Base-by-base conservation (phyloP, 2,113 vertebrate genomes). In the Dinomys branickii region DNA sequence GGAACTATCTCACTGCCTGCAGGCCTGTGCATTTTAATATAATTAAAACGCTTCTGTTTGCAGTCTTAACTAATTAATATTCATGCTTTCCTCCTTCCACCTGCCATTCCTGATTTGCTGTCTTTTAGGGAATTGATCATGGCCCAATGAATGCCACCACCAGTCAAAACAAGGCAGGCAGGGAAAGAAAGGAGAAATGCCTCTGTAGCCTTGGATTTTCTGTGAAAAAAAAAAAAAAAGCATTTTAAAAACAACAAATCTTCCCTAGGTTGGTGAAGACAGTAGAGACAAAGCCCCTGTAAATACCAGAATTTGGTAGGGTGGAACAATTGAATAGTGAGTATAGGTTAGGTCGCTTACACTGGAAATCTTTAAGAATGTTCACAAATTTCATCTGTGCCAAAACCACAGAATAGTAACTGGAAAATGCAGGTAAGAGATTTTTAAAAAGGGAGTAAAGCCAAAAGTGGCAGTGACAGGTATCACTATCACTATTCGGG, bases 31-130 rank as follows among this genome's bases (percentile, higher is more conserved):
- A 77, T 97, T 96, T 97, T 98, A 98, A 98, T 97, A 96, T 97
- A 98, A 98, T 98, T 98, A 98, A 98, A 97, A 98, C 97, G 82
- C 97, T 96, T 98, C 98, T 98, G 98, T 98, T 98, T 97, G 97
- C 98, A 98, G 98, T 98, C 95, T 22, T 91, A 90, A 59, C 97
- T 98, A 98, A 98, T 98, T 98, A 98, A 98, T 98, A 98, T 98
- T 98, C 98, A 98, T 98, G 90, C 41, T 96, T 97, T 96, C 84
- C 93, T 98, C 95, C 87, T 93, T 96, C 94, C 97, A 98, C 98
- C 98, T 98, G 98, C 96, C 97, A 96, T 98, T 97, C 88, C 88
- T 30, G 24, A 28, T 59, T 98, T 98, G 97, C 97, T 98, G 96
- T 94, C 97, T 98, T 97, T 97, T 97, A 98, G 94, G 97, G 98